These are phyloP conservation scores for Notolabrus celidotus DNA, from an alignment of 2,797 vertebrate genomes.

Conservation along the genomic window DNA sequence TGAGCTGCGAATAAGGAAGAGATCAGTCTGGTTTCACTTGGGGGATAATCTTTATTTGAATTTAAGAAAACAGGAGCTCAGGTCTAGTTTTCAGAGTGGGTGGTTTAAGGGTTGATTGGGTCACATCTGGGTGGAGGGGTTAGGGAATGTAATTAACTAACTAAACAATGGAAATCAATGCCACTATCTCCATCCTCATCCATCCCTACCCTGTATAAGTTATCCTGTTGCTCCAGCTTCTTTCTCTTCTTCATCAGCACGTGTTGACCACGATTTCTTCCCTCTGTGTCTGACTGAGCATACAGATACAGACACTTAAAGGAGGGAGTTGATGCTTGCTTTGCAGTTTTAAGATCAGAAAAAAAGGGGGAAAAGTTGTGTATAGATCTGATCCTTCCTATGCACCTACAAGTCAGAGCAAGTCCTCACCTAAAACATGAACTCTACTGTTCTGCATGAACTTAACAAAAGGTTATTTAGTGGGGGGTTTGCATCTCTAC, in stretches of 20 bases:
- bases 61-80: too few species aligned
- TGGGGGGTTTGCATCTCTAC: too few species aligned
- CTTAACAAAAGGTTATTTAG: too few species aligned
- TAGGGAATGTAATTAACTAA: conserved; percentile 16
- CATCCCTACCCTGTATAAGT: not conserved
- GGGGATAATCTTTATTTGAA: conserved; percentile 9
- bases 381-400: too few species aligned
- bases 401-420: too few species aligned
- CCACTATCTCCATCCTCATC: not conserved
- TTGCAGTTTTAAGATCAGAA: too few species aligned
- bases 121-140: conserved; percentile 6
- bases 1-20: not conserved
- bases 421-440: too few species aligned
- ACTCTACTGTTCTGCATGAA: too few species aligned
- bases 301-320: too few species aligned
- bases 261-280: conserved; percentile 10
- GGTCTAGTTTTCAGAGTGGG: not conserved
- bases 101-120: not conserved
- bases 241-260: conserved; percentile 8
- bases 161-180: conserved; percentile 12
- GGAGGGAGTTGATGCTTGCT: too few species aligned
- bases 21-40: conserved; percentile 5
- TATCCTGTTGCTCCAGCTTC: not conserved
- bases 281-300: too few species aligned
- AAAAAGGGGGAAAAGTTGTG: too few species aligned